A percentile compares a stretch with the other conserved stretches of the same genome.
Conservation (phyloP, 2,113 vertebrate species). For the Coreoperca whiteheadi region DNA sequence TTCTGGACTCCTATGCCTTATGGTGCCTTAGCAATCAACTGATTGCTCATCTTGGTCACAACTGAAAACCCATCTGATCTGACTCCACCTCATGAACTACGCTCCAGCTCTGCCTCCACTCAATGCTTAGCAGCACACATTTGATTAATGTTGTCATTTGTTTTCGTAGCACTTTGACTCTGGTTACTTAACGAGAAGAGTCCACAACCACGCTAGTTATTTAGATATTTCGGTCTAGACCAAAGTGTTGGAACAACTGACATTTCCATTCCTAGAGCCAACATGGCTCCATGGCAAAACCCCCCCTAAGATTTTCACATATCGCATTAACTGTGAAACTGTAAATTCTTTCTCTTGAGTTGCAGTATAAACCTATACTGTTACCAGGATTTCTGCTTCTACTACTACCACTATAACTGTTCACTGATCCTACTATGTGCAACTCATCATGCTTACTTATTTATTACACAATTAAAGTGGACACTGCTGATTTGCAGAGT, state of each 20-base stretch:
- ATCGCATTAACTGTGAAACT: not conserved
- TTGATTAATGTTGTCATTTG: too few relatives aligned
- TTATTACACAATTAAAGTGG: slow-evolving; percentile 13
- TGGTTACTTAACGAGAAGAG: too few relatives aligned
- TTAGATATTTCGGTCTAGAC: not conserved
- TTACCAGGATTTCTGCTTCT: not conserved
- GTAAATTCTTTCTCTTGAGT: not conserved
- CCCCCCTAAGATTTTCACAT: not conserved
- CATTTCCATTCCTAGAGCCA: too few relatives aligned
- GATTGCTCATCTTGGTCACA: too few relatives aligned
- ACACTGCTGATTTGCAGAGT: slow-evolving; percentile 26
- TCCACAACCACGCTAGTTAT: not conserved
- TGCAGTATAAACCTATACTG: not conserved
- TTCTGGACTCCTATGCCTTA: too few relatives aligned
- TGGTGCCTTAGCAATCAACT: too few relatives aligned
- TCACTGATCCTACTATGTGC: too few relatives aligned
- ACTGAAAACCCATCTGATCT: too few relatives aligned
- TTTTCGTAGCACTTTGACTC: too few relatives aligned
- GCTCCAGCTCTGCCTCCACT: not conserved
- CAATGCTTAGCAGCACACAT: too few relatives aligned
- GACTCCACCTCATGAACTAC: not conserved
- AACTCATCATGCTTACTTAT: not conserved
- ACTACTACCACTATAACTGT: not conserved
- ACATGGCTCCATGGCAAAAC: too few relatives aligned
- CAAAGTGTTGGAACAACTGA: not conserved